These are phyloP conservation scores for Crypturellus undulatus DNA, from an alignment of 2,113 vertebrate genomes.

Conservation along the genomic window DNA sequence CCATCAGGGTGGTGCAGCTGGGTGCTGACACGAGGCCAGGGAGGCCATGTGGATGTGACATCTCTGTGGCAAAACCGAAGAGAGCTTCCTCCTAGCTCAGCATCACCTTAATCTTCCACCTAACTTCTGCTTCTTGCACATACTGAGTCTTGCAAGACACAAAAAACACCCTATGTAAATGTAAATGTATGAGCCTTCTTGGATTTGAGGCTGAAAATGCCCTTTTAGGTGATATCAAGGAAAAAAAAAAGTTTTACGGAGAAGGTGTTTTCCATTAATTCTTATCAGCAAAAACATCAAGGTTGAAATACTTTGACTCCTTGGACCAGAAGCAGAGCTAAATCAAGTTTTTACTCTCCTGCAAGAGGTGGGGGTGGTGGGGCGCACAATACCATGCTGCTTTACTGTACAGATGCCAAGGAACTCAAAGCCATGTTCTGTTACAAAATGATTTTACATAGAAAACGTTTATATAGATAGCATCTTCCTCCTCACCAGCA, in stretches of 20 bases:
- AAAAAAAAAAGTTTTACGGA: background rate
- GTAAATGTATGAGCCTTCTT: background rate
- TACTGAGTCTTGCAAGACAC: background rate
- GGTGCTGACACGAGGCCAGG: background rate
- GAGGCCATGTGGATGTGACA: background rate
- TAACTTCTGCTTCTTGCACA: background rate
- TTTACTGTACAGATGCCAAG: background rate
- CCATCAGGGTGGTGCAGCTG: background rate
- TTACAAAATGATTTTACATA: background rate
- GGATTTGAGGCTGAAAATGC: background rate
- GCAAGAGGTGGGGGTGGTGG: background rate
- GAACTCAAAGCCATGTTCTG: background rate
- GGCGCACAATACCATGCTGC: background rate
- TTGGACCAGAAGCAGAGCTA: background rate
- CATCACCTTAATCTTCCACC: background rate
- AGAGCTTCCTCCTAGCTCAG: background rate
- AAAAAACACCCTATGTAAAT: background rate
- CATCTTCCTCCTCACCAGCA: background rate
- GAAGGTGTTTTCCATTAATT: conserved; percentile 3
- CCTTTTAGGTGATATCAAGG: background rate
- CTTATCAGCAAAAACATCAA: background rate
- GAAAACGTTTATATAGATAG: background rate
- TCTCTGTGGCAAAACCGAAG: background rate
- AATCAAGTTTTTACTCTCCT: background rate
- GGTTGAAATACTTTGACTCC: background rate